These are phyloP conservation scores for Malurus splendens DNA, from an alignment of 2,797 vertebrate genomes.

Conservation along the genomic window DNA sequence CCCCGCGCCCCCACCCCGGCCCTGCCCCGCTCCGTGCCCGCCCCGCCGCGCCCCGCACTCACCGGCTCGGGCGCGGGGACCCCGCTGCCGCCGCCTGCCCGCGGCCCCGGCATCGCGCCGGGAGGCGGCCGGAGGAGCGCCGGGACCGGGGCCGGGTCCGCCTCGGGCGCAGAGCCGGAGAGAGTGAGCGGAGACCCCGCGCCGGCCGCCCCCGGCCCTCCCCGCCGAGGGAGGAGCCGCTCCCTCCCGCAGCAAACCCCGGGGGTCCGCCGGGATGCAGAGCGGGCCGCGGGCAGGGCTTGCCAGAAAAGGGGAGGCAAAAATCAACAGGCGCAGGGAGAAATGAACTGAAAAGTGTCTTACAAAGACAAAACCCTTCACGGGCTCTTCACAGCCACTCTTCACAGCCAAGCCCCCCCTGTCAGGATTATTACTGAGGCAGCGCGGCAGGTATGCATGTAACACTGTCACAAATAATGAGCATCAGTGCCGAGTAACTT, in stretches of 20 bases:
- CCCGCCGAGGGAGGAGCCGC: slow-evolving; percentile 26
- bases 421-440: neutral
- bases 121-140: neutral
- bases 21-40: neutral
- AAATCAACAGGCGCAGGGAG: neutral
- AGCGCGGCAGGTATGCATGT: neutral
- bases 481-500: neutral
- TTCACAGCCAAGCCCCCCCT: neutral
- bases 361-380: neutral
- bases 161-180: neutral
- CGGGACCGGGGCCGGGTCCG: neutral
- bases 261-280: neutral
- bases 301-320: neutral
- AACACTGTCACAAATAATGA: neutral
- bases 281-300: neutral
- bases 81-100: neutral
- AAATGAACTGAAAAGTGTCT: neutral
- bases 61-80: neutral
- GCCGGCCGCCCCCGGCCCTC: neutral
- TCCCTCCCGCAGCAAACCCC: neutral
- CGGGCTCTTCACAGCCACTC: neutral
- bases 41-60: neutral
- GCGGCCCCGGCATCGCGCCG: neutral
- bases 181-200: neutral
- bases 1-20: neutral